Conservation (phyloP, 2,113 vertebrate genomes). For the Notiomystis cincta region DNA sequence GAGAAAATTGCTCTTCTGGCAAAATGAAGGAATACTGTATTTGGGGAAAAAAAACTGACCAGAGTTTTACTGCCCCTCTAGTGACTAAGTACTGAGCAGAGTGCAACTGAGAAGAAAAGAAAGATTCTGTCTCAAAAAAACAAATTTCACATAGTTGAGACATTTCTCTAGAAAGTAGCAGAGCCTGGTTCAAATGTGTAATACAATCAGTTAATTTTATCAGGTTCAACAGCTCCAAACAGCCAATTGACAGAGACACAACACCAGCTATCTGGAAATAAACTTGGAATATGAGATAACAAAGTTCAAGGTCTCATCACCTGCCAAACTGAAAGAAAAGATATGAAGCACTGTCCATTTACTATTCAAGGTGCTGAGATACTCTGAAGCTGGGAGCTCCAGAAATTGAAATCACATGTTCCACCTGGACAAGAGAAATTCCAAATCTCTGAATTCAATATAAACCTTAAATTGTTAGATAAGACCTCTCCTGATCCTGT, state of each 20-base stretch:
- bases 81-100: not conserved
- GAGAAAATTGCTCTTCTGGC: not conserved
- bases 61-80: not conserved
- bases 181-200: not conserved
- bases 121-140: not conserved
- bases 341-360: not conserved
- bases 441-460: not conserved
- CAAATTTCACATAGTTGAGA: not conserved
- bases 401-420: not conserved
- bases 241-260: not conserved
- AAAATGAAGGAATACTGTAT: not conserved
- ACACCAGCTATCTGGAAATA: not conserved
- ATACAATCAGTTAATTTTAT: not conserved
- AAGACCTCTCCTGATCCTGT: not conserved
- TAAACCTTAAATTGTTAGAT: not conserved
- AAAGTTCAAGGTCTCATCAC: not conserved
- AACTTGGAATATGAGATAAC: not conserved
- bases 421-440: not conserved
- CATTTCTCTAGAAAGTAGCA: not conserved
- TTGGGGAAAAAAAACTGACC: not conserved
- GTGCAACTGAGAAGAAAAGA: not conserved
- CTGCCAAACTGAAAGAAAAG: not conserved
- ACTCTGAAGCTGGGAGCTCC: not conserved
- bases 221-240: not conserved
- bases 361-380: not conserved